phyloP scores from a whole-genome alignment of 1,140 invertebrate species.

The Ericerus pela region DNA sequence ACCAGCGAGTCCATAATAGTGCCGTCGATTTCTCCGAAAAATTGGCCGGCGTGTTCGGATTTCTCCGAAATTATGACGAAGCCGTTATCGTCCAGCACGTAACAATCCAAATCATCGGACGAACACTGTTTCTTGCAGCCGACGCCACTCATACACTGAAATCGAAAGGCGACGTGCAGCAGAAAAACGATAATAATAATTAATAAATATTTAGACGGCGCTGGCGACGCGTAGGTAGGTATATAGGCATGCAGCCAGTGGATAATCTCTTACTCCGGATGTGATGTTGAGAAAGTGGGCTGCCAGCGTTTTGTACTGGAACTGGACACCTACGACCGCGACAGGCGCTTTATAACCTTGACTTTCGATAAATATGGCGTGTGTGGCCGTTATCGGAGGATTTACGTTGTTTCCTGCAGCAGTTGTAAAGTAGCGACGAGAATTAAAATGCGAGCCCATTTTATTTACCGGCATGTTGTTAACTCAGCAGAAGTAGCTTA shows the following conservation, averaged over 20 bases:
- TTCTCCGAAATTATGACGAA: slow-evolving; percentile 84
- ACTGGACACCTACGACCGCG: slow-evolving; percentile 77
- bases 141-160: slow-evolving; percentile 48
- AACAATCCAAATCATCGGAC: slow-evolving; percentile 74
- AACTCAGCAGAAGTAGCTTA: too few species aligned
- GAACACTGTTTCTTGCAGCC: slow-evolving; percentile 68
- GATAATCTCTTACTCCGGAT: slow-evolving; percentile 45
- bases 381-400: slow-evolving; percentile 70
- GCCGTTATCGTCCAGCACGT: slow-evolving; percentile 81
- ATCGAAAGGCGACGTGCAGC: slow-evolving; percentile 18
- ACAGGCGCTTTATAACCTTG: slow-evolving; percentile 70
- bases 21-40: slow-evolving; percentile 87
- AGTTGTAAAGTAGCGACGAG: slow-evolving; percentile 16
- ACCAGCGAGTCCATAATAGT: slow-evolving; percentile 87
- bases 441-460: neutral
- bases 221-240: neutral
- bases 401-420: slow-evolving; percentile 27
- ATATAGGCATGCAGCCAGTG: neutral
- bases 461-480: too few species aligned
- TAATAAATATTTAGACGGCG: neutral
- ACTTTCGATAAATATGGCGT: slow-evolving; percentile 75
- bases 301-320: slow-evolving; percentile 60
- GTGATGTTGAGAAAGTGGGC: slow-evolving; percentile 75
- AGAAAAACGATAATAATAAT: neutral
- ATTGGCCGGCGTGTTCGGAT: slow-evolving; percentile 63